Evolutionary conservation across 2,113 vertebrate species (phyloP).

Genomic region (Percina caprodes): DNA sequence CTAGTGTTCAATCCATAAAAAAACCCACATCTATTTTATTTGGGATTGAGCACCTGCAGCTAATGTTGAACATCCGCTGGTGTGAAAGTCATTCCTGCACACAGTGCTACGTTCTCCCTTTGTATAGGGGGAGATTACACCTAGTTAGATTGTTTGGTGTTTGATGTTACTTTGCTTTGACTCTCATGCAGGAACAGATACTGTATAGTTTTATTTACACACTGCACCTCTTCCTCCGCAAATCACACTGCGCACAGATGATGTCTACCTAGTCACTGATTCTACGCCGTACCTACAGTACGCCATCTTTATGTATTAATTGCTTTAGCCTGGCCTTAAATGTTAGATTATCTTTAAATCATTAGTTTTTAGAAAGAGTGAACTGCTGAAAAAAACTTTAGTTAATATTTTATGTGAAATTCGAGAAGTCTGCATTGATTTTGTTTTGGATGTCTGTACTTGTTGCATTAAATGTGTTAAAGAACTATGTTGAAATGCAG

Average conservation of each 20-base stretch:
- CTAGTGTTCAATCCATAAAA: not conserved
- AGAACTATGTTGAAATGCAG: conserved; percentile 24
- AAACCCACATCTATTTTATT: not conserved
- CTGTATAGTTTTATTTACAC: conserved; percentile 27
- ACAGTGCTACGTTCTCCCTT: not conserved
- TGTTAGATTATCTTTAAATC: not conserved
- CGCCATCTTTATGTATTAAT: not conserved
- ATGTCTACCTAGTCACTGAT: conserved; percentile 2
- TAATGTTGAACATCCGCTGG: not conserved
- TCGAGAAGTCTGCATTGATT: not conserved
- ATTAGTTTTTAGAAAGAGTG: conserved; percentile 7
- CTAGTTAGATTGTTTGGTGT: not conserved
- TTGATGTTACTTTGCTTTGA: conserved; percentile 1
- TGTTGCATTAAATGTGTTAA: conserved; percentile 38
- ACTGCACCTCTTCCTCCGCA: conserved; percentile 1
- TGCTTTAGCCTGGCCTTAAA: not conserved
- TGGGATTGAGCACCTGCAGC: conserved; percentile 8
- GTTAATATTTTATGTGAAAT: conserved; percentile 3
- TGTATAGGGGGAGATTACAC: not conserved
- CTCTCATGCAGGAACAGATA: conserved; percentile 1
- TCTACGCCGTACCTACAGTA: not conserved
- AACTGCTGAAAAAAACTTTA: conserved; percentile 23
- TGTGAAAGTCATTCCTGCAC: conserved; percentile 18
- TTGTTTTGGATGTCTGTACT: conserved; percentile 59
- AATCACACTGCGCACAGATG: conserved; percentile 32